Base-by-base conservation (phyloP, 2,888 invertebrate species). In the Drosophila imparisetae region DNA sequence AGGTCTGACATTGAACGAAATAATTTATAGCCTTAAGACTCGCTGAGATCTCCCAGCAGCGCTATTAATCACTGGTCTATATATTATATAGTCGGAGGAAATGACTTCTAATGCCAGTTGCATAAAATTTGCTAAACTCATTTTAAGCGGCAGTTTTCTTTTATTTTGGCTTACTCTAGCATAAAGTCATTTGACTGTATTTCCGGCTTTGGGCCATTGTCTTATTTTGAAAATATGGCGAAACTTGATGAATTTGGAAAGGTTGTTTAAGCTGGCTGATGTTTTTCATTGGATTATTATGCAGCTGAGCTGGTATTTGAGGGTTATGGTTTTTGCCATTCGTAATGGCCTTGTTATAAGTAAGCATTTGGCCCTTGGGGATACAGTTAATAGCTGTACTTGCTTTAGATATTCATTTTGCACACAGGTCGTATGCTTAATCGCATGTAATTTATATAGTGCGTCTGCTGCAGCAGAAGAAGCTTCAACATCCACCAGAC, bases 221-320 rank as follows among this genome's bases (percentile, higher is more conserved):
- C 55, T 58, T 55, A 40, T 65, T 64, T 55, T 50, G 0, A 32
- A 75, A 72, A 67, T 66, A 69, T 73, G 69, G 67, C 63, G 81
- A 81, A 87, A 85, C 83, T 76, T 66, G 79, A 85, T 82, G 76
- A 76, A 79, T 66, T 80, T 83, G 67, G 61, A 49, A n/a, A 34
- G 32, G 24, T 57, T 38, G 59, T 62, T 57, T 4, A 15, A 42
- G 40, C 15, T 62, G 61, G 57, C 52, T 54, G 67, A 62, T 75
- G 67, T 76, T 76, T 63, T 49, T 71, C 66, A 84, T 82, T 83
- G 69, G 67, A 77, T 73, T 79, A 81, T 83, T 81, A 83, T 86
- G 81, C 81, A 83, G 87, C 84, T 85, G 82, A 84, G 87, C 84
- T 86, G 83, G 86, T 76, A 78, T 76, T 84, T 86, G 81, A 75